Percentiles rank a stretch among this genome's conserved stretches.
Conservation (phyloP, 1,140 invertebrate species). For the Triops longicaudatus region DNA sequence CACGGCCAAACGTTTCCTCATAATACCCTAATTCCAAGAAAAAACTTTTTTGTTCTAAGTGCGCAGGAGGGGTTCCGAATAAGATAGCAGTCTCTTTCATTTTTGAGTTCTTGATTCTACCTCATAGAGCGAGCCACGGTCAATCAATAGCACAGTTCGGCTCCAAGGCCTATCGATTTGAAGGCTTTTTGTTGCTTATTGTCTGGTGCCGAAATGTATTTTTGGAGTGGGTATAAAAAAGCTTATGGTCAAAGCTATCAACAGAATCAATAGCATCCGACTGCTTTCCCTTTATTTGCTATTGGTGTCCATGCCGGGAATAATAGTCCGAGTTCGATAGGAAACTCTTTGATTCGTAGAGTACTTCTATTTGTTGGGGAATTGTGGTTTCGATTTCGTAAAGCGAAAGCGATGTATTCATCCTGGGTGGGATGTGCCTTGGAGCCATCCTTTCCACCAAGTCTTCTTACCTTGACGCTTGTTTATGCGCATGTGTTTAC, state of each 20-base stretch:
- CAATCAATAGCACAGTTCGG: not conserved
- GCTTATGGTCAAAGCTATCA: too few relatives aligned
- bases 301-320: not conserved
- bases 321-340: not conserved
- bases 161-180: not conserved
- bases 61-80: too few relatives aligned
- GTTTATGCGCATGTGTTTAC: not conserved
- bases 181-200: not conserved
- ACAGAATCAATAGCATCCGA: too few relatives aligned
- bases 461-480: conserved; percentile 3
- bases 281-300: too few relatives aligned
- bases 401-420: not conserved
- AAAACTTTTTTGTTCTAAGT: not conserved
- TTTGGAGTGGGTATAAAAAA: too few relatives aligned
- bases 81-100: too few relatives aligned
- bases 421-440: not conserved
- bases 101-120: not conserved
- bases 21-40: not conserved
- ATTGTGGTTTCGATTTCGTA: not conserved
- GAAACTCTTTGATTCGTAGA: not conserved
- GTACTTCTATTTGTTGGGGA: not conserved
- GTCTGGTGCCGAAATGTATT: not conserved
- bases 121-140: not conserved
- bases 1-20: not conserved
- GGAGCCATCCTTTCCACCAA: not conserved